phyloP scores from a whole-genome alignment of 2,797 vertebrate genomes.

The Coendou prehensilis region DNA sequence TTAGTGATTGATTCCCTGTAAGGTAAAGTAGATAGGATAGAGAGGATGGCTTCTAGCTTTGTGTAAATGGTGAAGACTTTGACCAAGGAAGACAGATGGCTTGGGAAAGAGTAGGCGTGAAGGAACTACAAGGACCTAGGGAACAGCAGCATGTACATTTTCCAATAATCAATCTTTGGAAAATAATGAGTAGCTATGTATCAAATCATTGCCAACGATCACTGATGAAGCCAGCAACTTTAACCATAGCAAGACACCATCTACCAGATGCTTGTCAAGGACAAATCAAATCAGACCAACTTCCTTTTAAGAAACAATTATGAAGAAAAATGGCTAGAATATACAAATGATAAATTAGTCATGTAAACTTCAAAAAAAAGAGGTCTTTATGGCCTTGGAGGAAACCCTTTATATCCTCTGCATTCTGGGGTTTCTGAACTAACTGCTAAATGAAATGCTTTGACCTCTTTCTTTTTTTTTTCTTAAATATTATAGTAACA shows the following conservation, averaged over 20 bases:
- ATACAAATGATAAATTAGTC: background rate
- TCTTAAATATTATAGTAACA: background rate
- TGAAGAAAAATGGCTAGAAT: conserved; percentile 61
- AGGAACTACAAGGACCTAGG: background rate
- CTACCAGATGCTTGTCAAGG: conserved; percentile 36
- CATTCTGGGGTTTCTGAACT: conserved; percentile 33
- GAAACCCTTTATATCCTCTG: background rate
- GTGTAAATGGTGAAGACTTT: background rate
- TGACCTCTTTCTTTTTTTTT: conserved; percentile 29
- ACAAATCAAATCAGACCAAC: background rate
- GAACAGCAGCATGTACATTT: background rate
- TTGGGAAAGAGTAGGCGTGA: background rate
- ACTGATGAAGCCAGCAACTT: background rate
- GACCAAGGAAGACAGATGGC: background rate
- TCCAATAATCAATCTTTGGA: background rate
- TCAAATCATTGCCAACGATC: background rate
- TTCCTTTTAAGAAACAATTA: conserved; percentile 10
- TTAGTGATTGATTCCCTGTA: background rate
- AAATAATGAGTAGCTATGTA: background rate
- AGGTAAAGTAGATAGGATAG: background rate
- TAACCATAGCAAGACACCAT: conserved; percentile 40
- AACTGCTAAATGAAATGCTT: background rate
- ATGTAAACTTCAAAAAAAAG: conserved; percentile 27
- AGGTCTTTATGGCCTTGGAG: background rate
- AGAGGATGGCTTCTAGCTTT: background rate